Evolutionary conservation across 1,140 invertebrate genomes (phyloP), one percentile per base, ranked within the genome.

Genomic region (Trichomalopsis sarcophagae): DNA sequence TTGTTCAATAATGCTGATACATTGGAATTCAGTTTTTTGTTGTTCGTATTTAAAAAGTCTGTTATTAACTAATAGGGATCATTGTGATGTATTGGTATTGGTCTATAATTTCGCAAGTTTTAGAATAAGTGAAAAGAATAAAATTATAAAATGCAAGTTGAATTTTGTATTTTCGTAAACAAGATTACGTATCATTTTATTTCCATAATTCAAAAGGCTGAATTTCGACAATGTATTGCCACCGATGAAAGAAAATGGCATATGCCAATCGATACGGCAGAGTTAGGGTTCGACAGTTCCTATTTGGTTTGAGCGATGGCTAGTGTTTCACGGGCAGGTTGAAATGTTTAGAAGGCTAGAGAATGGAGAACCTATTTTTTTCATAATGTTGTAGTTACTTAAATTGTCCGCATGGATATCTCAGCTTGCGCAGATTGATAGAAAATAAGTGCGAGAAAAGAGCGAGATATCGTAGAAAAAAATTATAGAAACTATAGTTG

Each of bases 201-300:
- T 30, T 71, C 23, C 13, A 10, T 71, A 71, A 7, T 68, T 68
- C 71, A 30, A 76, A 82, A 47, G 7, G 66, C 33, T 76, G 50
- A 76, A 82, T 76, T 44, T 68, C 27, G 76, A 21, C 17, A 62
- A 55, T 55, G 5, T 27, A 9, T 40, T 62, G 30, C 44, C 6
- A 33, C 11, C 23, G 47, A 82, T n/a, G 44, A 74, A 36, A 27
- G 5, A n/a, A 40, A 75, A 62, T 23, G n/a, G 33, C n/a, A 55
- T 27, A 36, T 55, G 44, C 11, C 17, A 14, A 40, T 44, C 69
- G 27, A 33, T 33, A 62, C 27, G 66, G 17, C n/a, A 80, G 47
- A 84, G 44, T 80, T 75, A 68, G 69, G 21, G 77, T 74, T 73
- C 14, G 77, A 66, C 77, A 74, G 83, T 84, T 84, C 83, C 66